phyloP scores from a whole-genome alignment of 2,888 invertebrate genomes.

The Drosophila mimetica region DNA sequence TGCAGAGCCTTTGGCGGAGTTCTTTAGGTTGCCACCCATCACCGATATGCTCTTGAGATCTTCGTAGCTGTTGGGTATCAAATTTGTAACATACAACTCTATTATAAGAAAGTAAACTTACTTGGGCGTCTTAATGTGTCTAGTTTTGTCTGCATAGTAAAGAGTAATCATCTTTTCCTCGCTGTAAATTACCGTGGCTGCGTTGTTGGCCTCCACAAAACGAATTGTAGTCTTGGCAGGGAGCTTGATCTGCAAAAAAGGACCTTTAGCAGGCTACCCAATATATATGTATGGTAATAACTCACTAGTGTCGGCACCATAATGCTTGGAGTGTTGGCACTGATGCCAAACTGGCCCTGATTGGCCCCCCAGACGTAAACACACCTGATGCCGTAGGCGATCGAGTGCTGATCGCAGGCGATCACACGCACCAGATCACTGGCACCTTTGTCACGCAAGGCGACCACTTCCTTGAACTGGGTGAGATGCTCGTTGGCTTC shows the following conservation, averaged over 20 bases:
- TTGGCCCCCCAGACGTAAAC: slow-evolving; percentile 93
- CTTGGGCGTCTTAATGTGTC: slow-evolving; percentile 81
- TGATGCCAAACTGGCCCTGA: slow-evolving; percentile 90
- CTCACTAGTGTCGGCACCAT: slow-evolving; percentile 76
- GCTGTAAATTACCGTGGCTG: slow-evolving; percentile 80
- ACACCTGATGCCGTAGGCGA: slow-evolving; percentile 87
- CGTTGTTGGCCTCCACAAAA: slow-evolving; percentile 83
- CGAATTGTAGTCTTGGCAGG: slow-evolving; percentile 66
- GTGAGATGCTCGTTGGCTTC: slow-evolving; percentile 85
- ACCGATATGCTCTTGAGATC: slow-evolving; percentile 79
- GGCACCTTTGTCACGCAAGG: slow-evolving; percentile 83
- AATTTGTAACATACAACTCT: neutral
- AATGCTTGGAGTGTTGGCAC: slow-evolving; percentile 58
- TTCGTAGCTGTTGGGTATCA: slow-evolving; percentile 69
- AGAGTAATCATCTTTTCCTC: slow-evolving; percentile 74
- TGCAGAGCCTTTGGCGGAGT: slow-evolving; percentile 73
- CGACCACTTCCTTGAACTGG: slow-evolving; percentile 80
- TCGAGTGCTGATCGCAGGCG: slow-evolving; percentile 90
- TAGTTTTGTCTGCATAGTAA: slow-evolving; percentile 79
- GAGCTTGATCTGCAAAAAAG: slow-evolving; percentile 68
- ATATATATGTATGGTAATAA: neutral
- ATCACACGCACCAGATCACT: slow-evolving; percentile 86
- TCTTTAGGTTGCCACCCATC: slow-evolving; percentile 75
- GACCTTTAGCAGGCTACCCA: neutral
- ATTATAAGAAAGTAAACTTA: slow-evolving; percentile 48